Evolutionary conservation across 53 echinoderm and acorn worm genomes (phyloP), one percentile per base, ranked within the genome.

Genomic region (Astropecten irregularis): DNA sequence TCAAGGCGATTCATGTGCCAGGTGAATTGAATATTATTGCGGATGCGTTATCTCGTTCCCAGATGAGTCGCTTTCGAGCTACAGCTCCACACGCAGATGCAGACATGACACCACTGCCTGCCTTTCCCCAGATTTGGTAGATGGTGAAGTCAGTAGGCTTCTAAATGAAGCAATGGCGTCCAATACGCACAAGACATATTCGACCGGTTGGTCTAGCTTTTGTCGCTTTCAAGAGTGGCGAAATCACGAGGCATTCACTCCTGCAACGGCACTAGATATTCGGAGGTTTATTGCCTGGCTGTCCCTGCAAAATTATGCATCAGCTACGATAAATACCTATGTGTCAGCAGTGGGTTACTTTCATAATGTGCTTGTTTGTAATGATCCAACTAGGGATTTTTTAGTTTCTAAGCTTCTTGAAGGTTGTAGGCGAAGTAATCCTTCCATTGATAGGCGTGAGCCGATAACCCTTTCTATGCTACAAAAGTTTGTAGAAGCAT

Each of bases 1-100:
- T 84, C 55, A 69, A 71, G 46, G 70, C 84, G 5, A 32, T 9
- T 11, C 71, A 84, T 56, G 60, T 84, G 0, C 89, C 89, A 10
- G 89, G 89, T 2, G 21, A 6, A 6, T 30, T 9, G 16, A 89
- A 89, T 67, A 40, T 61, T 52, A 83, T 89, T 33, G 83, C 83
- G 30, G 89, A 83, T 74, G 46, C 86, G 21, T 64, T 84, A 14
- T 84, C 84, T 16, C 84, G 60, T 57, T 84, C 70, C 30, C 71
- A 84, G 69, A 68, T 27, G 44, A 7, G 9, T 0, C 70, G 84
- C 9, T 84, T 70, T 46, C 37, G 22, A 2, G 66, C 38, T 38
- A 39, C 39, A 38, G 66, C 66, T 5, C 39, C 66, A 3, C 39
- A 66, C 20, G 39, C 66, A 18, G 39, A 39, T 16, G 36, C 63